Percentiles rank a stretch among this genome's conserved stretches.
These are phyloP conservation scores for Coluber constrictor DNA, from an alignment of 2,797 vertebrate species.

Conservation along the genomic window DNA sequence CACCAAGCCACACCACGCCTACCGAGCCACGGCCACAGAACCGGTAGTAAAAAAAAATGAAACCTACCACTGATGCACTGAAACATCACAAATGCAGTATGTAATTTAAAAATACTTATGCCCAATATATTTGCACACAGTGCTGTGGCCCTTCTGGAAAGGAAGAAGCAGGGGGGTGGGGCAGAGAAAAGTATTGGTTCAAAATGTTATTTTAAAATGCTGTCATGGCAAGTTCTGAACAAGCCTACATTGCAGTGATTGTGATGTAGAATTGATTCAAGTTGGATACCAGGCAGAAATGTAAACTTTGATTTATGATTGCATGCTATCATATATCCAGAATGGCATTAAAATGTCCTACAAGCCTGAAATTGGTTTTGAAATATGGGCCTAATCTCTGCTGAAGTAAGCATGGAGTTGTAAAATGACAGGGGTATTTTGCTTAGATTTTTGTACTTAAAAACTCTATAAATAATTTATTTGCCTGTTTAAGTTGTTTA, in stretches of 20 bases:
- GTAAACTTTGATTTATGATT: not conserved
- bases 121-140: not conserved
- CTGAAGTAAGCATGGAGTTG: not conserved
- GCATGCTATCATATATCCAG: not conserved
- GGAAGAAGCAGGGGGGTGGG: not conserved
- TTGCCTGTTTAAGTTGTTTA: not conserved
- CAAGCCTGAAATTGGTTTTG: not conserved
- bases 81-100: not conserved
- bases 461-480: not conserved
- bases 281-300: not conserved
- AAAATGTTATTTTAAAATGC: not conserved
- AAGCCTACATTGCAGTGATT: not conserved
- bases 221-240: not conserved
- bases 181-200: not conserved
- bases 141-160: not conserved
- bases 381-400: not conserved
- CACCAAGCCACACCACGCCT: too few relatives aligned
- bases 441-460: not conserved
- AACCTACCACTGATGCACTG: not conserved
- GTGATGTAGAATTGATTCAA: not conserved
- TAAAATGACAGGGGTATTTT: not conserved
- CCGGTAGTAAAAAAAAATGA: too few relatives aligned
- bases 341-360: not conserved
- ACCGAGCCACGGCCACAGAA: too few relatives aligned
- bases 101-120: not conserved